Evolutionary conservation across 1,140 invertebrate species (phyloP), one percentile per base, ranked within the genome.

Genomic region (Drosophila arawakana): DNA sequence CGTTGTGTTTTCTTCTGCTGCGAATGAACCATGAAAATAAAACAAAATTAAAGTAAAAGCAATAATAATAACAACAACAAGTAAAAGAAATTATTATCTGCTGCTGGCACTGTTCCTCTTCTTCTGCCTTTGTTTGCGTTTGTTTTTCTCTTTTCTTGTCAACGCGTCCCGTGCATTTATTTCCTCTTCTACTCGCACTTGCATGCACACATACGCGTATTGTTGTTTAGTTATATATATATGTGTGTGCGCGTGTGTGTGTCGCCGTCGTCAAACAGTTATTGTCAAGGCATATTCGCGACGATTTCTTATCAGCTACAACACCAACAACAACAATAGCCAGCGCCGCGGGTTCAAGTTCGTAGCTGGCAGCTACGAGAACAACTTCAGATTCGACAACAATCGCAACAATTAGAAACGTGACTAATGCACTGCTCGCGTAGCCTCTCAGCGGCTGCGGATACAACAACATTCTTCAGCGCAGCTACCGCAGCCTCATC

Each of bases 391-490:
- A 21, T 57, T 39, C n/a, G 73, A 43, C 25, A 59, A 37, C 60
- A 72, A 72, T 54, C 72, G 72, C 49, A 69, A 69, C 47, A 73
- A 73, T 47, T 49, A 59, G 58, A 66, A 77, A 76, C 72, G 85
- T 82, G 81, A 77, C 79, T 80, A 90, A 90, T 90, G 86, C 82
- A 91, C 77, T 91, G 85, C 69, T 91, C 89, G 70, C 81, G 89
- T 63, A 91, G 89, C 65, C 75, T 91, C 73, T 91, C 88, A 82
- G 88, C 88, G 88, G 88, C 89, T 70, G 84, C 80, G 84, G 85
- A 89, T 72, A 80, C 84, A 81, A 90, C 73, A 80, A 91, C 80
- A 69, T 89, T 89, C 65, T 89, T 84, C 30, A 73, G 61, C 41
- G 80, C 83, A 55, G 83, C 73, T 35, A 25, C 73, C 21, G 69